phyloP scores from a whole-genome alignment of 35 echinoderm and acorn worm species.

The Anneissia japonica region DNA sequence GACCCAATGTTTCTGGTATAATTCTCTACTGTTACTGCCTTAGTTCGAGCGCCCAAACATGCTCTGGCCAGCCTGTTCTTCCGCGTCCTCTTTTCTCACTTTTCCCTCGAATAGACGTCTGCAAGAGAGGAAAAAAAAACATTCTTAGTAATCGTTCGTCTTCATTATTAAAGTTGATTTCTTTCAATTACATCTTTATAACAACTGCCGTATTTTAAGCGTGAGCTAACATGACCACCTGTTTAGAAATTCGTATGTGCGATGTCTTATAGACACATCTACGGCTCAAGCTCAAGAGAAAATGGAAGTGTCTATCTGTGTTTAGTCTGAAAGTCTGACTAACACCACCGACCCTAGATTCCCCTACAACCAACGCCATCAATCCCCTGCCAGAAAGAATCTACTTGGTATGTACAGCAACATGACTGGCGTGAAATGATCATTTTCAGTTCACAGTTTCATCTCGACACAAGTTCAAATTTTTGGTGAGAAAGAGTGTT shows the following conservation, averaged over 20 bases:
- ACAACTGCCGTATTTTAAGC: too few species aligned
- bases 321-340: too few species aligned
- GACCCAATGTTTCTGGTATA: too few species aligned
- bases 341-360: too few species aligned
- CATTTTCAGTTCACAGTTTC: not conserved
- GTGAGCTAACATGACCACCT: too few species aligned
- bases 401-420: not conserved
- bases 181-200: not conserved
- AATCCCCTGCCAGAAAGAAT: too few species aligned
- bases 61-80: conserved; percentile 80
- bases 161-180: not conserved
- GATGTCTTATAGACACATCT: too few species aligned
- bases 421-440: not conserved
- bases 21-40: not conserved
- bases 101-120: conserved; percentile 3
- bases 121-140: not conserved
- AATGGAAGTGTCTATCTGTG: too few species aligned
- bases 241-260: too few species aligned
- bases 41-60: conserved; percentile 90
- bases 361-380: too few species aligned
- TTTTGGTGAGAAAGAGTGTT: not conserved
- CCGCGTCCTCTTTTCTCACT: conserved; percentile 43
- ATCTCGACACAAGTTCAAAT: not conserved
- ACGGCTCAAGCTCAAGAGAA: too few species aligned
- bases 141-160: not conserved